These are phyloP conservation scores for Pseudopipra pipra DNA, from an alignment of 2,113 vertebrate species.

Conservation along the genomic window DNA sequence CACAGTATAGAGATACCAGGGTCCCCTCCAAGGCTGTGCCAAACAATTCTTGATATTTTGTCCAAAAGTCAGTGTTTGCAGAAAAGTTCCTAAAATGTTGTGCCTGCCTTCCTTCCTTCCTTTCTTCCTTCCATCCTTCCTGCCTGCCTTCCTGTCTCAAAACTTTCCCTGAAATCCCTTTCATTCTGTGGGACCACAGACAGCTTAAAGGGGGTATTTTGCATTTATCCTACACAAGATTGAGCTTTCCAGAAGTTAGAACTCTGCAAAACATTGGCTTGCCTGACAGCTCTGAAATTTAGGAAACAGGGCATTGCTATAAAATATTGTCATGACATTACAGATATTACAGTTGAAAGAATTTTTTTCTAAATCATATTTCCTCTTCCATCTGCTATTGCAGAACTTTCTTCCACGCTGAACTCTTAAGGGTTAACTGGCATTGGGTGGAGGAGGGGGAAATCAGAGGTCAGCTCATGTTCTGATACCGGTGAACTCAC, in stretches of 20 bases:
- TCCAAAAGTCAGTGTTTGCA: background rate
- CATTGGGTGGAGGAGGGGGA: constrained; percentile 39
- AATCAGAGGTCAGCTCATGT: constrained; percentile 60
- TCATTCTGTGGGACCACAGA: background rate
- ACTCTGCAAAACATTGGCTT: constrained; percentile 21
- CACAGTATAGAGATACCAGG: background rate
- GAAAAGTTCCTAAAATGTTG: background rate
- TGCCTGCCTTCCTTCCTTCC: background rate
- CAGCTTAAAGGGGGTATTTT: background rate
- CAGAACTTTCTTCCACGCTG: background rate
- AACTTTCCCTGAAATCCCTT: background rate
- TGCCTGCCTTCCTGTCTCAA: background rate
- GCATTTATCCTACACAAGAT: background rate
- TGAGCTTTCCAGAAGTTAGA: constrained; percentile 30
- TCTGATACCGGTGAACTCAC: constrained; percentile 58
- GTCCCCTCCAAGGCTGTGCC: background rate
- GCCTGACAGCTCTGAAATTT: background rate
- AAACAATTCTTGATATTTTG: background rate
- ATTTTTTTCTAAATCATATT: background rate
- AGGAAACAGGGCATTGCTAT: background rate
- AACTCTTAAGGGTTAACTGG: constrained; percentile 55
- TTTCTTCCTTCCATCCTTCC: background rate
- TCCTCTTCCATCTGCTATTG: background rate
- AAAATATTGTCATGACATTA: background rate
- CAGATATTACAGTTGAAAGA: background rate